Base-by-base conservation (phyloP, 2,797 vertebrate genomes). In the Geotrypetes seraphini region DNA sequence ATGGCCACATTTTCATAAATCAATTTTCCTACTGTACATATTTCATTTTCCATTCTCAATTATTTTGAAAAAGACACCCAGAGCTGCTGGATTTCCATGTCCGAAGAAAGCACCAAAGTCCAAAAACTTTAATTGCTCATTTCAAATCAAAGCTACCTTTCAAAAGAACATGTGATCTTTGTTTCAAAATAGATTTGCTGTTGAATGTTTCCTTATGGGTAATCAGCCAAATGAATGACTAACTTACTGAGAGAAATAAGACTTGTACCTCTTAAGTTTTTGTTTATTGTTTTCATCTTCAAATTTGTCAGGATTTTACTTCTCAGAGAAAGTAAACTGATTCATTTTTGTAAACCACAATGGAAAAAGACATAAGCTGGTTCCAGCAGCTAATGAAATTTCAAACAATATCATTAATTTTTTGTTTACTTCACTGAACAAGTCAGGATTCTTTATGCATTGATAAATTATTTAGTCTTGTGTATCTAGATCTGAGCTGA, bases 381-480 rank as follows among this genome's bases (percentile, higher is more conserved):
- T 39, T 50, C 50, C 16, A 45, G 13, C 40, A 26, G n/a, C 51
- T 59, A 50, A 39, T 40, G 11, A n/a, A 37, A 33, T 28, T 52
- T 46, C 39, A 43, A 25, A 21, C 22, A 49, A 27, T 15, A 26
- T 58, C n/a, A 18, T 52, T 59, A 45, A 17, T 13, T 47, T 16
- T 41, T 45, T 31, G 38, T 38, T 35, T 43, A 19, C 41, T 61
- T 52, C 64, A n/a, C n/a, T n/a, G n/a, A n/a, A n/a, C n/a, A 50
- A 59, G 54, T 57, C 50, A 23, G 2, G 17, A 47, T 52, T 54
- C 52, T 54, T 28, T 43, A 39, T 58, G 42, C 25, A 36, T 28
- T 51, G 57, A 36, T 57, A 52, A 57, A 27, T 36, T 47, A 33
- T 10, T 61, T 57, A 35, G 28, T 61, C 47, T 57, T 19, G 25